Evolutionary conservation across 1,140 invertebrate genomes (phyloP), one percentile per base, ranked within the genome.

Genomic region (Scaptomyza graminum): DNA sequence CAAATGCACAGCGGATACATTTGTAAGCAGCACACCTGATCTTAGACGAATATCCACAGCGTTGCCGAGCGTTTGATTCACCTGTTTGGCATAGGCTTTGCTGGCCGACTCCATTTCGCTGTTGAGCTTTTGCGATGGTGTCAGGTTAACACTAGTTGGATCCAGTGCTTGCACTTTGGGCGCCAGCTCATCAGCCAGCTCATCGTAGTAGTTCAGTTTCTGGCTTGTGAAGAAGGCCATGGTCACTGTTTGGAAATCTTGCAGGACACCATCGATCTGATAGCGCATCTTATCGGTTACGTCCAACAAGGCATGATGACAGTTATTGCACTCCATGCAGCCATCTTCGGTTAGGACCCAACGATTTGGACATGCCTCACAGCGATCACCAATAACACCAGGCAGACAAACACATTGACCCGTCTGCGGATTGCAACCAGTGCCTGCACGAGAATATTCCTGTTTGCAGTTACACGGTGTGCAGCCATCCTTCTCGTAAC

Each of bases 391-490:
- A 43, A 98, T 95, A 0, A 99, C 98, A 12, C 98, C 98, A 0
- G 97, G 97, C 18, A 99, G 92, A 93, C 99, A 99, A 57, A 96
- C 95, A 91, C 99, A 99, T 73, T 98, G 96, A 0, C 99, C 99
- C 2, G 96, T 98, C 8, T 93, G 81, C 0, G 95, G 94, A 91
- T 98, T 96, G 82, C 98, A 99, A 15, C 97, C 97, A 13, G 97
- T 95, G 1, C 97, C 97, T 9, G 69, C 63, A 22, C 96, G 94
- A 0, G 97, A 97, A 90, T 97, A 98, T 2, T 96, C 96, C 61
- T 94, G 95, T 74, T 97, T 97, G 81, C 97, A 98, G 56, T 95
- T 95, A 83, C 97, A 98, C 62, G 96, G 95, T 70, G 95, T 94
- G 90, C 98, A 99, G 57, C 98, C 99, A 0, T 95, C 93, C 0